Percentiles rank a stretch among this genome's conserved stretches.
Conservation (phyloP, 2,113 vertebrate genomes). For the Engraulis encrasicolus region DNA sequence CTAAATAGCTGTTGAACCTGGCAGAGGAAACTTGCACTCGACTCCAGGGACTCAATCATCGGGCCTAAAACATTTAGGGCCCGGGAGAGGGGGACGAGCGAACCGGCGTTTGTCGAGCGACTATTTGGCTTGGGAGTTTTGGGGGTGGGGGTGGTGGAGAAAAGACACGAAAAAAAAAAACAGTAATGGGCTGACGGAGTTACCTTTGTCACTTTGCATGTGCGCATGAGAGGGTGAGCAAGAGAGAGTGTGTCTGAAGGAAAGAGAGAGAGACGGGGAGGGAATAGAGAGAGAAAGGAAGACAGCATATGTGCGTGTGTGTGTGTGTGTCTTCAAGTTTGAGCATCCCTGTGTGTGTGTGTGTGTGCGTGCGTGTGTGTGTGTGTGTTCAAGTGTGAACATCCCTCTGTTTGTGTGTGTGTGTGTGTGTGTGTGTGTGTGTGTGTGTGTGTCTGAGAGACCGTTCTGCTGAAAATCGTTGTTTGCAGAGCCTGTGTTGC, state of each 20-base stretch:
- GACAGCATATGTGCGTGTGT: not conserved
- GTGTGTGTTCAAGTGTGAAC: not conserved
- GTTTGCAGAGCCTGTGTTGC: conserved; percentile 68
- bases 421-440: not conserved
- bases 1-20: conserved; percentile 69
- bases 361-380: conserved; percentile 19
- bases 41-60: conserved; percentile 71
- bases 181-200: conserved; percentile 40
- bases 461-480: conserved; percentile 63
- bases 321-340: no score
- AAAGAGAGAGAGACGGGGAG: not conserved
- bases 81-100: conserved; percentile 56
- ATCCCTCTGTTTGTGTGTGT: no score
- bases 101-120: conserved; percentile 58
- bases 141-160: no score
- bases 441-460: conserved; percentile 34
- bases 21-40: conserved; percentile 45
- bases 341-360: not conserved
- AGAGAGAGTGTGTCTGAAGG: not conserved
- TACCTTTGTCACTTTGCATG: conserved; percentile 62
- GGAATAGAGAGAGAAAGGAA: not conserved
- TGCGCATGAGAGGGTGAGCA: not conserved
- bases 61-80: conserved; percentile 68
- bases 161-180: not conserved
- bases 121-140: conserved; percentile 73